Conservation (phyloP, 2,888 invertebrate species). For the Andrena marginata region DNA sequence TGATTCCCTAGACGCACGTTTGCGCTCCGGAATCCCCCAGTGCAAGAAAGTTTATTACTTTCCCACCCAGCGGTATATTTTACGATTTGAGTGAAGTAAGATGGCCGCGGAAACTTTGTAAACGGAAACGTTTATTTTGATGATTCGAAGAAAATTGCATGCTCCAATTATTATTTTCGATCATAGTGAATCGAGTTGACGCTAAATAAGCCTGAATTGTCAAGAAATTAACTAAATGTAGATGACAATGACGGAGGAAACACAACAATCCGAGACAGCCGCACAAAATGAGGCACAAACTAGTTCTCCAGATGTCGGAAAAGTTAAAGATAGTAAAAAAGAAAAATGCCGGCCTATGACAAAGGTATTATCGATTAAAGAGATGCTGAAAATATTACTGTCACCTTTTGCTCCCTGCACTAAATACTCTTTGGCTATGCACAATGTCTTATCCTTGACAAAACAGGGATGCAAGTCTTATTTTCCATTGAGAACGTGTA, state of each 20-base stretch:
- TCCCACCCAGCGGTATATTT: constrained; percentile 31
- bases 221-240: constrained; percentile 48
- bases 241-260: constrained; percentile 87
- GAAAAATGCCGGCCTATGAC: constrained; percentile 89
- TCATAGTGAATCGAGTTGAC: constrained; percentile 33
- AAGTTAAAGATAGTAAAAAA: constrained; percentile 87
- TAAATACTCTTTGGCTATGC: not conserved
- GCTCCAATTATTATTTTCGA: constrained; percentile 47
- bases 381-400: constrained; percentile 28
- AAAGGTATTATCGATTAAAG: constrained; percentile 86
- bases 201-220: constrained; percentile 29
- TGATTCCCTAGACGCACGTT: constrained; percentile 33
- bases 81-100: constrained; percentile 47
- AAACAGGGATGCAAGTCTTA: constrained; percentile 5
- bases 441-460: not conserved
- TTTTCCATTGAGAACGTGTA: constrained; percentile 16
- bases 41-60: constrained; percentile 10
- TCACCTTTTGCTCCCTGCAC: not conserved
- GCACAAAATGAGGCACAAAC: constrained; percentile 83
- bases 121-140: constrained; percentile 67
- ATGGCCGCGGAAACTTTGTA: constrained; percentile 68
- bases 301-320: constrained; percentile 82
- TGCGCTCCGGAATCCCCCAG: constrained; percentile 19
- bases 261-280: constrained; percentile 77
- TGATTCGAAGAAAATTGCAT: constrained; percentile 65